Conservation (phyloP, 2,888 invertebrate genomes). For the Andrena dorsata region DNA sequence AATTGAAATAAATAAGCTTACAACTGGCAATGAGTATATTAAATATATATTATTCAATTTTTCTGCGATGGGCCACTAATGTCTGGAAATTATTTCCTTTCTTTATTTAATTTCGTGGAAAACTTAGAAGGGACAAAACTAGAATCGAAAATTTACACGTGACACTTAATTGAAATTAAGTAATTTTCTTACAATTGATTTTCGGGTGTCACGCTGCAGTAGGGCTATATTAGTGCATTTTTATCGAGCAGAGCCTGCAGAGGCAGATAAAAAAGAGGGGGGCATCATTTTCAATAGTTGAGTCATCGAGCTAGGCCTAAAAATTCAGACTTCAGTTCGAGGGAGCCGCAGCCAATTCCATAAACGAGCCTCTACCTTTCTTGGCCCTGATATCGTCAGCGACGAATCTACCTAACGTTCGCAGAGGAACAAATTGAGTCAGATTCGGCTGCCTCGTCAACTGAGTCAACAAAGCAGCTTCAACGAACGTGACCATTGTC, state of each 20-base stretch:
- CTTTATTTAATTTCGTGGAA: too few species aligned
- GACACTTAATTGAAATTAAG: too few species aligned
- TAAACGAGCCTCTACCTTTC: constrained; percentile 24
- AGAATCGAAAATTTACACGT: too few species aligned
- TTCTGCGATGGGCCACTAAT: background rate
- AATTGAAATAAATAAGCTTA: background rate
- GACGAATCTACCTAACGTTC: constrained; percentile 1
- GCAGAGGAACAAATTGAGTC: background rate
- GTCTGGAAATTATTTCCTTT: background rate
- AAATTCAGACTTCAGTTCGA: background rate
- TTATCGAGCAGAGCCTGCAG: too few species aligned
- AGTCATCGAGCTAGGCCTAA: background rate
- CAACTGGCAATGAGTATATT: too few species aligned
- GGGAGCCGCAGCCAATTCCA: background rate
- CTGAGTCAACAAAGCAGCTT: constrained; percentile 33
- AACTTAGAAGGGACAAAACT: too few species aligned
- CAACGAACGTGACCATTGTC: constrained; percentile 18
- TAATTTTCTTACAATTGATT: too few species aligned
- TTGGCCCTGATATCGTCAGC: constrained; percentile 43
- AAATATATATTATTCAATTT: too few species aligned
- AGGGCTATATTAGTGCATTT: too few species aligned
- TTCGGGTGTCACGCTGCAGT: too few species aligned
- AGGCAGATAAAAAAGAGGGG: too few species aligned
- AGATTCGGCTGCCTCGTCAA: background rate
- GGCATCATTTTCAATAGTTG: background rate